Conservation (phyloP, 2,888 invertebrate species). For the Cephonodes hylas region DNA sequence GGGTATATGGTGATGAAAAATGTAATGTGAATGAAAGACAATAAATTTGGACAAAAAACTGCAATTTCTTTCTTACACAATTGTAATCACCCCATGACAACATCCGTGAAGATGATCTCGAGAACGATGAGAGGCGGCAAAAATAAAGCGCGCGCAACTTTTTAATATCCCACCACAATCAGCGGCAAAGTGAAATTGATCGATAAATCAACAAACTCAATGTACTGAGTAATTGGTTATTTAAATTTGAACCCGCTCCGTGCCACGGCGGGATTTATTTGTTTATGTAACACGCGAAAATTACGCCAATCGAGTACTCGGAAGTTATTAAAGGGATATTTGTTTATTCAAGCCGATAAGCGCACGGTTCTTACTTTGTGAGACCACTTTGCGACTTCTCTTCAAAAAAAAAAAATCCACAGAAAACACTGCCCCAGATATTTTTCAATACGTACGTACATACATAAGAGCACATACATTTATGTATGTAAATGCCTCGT, state of each 20-base stretch:
- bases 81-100: not conserved
- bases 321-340: conserved; percentile 1
- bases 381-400: no score
- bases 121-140: not conserved
- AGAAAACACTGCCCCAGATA: no score
- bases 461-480: no score
- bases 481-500: no score
- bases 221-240: conserved; percentile 58
- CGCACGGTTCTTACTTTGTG: no score
- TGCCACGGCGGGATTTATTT: not conserved
- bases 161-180: conserved; percentile 59
- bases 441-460: no score
- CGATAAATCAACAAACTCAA: conserved; percentile 53
- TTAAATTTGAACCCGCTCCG: conserved; percentile 45
- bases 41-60: not conserved
- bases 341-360: not conserved
- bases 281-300: conserved; percentile 5
- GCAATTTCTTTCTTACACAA: not conserved
- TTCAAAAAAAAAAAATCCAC: no score
- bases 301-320: not conserved
- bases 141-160: conserved; percentile 27
- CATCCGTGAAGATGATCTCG: not conserved
- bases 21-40: no score
- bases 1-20: no score
- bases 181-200: conserved; percentile 58